Base-by-base conservation (phyloP, 2,888 invertebrate species). In the Chalcosyrphus nemorum region DNA sequence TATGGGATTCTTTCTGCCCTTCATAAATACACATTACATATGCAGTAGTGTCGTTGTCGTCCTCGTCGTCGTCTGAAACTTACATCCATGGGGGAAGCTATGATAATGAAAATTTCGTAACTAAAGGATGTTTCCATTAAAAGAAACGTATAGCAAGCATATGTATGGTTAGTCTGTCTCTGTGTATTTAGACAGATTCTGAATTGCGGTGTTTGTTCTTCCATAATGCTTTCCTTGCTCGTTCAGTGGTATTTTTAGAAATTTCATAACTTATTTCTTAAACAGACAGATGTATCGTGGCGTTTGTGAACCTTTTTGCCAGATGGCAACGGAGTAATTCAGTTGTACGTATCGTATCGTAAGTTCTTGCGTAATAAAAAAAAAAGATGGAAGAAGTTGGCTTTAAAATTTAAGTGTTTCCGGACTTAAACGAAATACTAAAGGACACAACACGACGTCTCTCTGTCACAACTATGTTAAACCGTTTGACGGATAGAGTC, bases 241-340 rank as follows among this genome's bases (percentile, higher is more conserved):
- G 43, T 17, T 27, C 27, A 11, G 17, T 19, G 15, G 3, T 52
- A 17, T 57, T 57, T 54, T 47, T 47, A 32, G 41, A 24, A 56
- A 68, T 68, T 71, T 45, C 59, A 71, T 29, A 59, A 59, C 38
- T 71, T 38, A 27, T 59, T 47, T 71, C 38, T 24, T 59, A 57
- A 59, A 47, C 57, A 71, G 50, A 59, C 59, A 50, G 50, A 50
- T 59, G 71, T 59, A 71, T n/a, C 71, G 27, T 59, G 24, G 47
- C 38, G 24, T 38, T 71, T 71, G 2, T 15, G 7, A 41, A 54
- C 43, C 15, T 35, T 54, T n/a, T 7, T 43, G 43, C 11, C 54
- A 47, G 11, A 45, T 15, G 50, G 13, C 41, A 50, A 35, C 47
- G 21, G 15, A 35, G 15, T 57, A 70, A n/a, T 71, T 32, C 19